phyloP scores from a whole-genome alignment of 2,888 invertebrate species.

The Tholera decimalis region DNA sequence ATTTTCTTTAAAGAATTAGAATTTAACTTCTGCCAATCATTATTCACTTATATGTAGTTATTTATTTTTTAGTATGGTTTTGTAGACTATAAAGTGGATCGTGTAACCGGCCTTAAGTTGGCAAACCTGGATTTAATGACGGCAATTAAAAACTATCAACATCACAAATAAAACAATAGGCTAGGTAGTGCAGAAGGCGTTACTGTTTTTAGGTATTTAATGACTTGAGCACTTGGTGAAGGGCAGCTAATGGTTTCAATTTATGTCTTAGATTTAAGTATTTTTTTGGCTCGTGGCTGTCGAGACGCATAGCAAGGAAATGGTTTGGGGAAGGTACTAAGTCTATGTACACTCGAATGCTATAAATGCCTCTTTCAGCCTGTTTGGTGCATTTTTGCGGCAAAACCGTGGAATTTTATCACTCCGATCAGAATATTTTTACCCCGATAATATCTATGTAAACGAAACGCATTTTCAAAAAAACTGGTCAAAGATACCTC shows the following conservation, averaged over 20 bases:
- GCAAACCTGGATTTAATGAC: slow-evolving; percentile 22
- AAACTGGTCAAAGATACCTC: too few relatives aligned
- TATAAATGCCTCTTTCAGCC: too few relatives aligned
- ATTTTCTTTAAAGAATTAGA: too few relatives aligned
- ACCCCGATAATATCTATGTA: too few relatives aligned
- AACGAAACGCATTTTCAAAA: too few relatives aligned
- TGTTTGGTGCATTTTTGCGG: too few relatives aligned
- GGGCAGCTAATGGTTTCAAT: not conserved
- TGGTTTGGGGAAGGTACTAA: not conserved
- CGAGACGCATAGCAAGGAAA: not conserved
- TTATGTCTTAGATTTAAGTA: not conserved
- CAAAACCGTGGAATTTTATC: too few relatives aligned
- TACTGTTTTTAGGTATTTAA: slow-evolving; percentile 4
- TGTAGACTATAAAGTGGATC: slow-evolving; percentile 16
- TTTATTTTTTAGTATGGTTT: too few relatives aligned
- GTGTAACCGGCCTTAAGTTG: slow-evolving; percentile 24
- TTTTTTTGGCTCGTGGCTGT: not conserved
- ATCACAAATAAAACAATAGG: slow-evolving; percentile 36
- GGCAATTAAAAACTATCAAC: slow-evolving; percentile 45
- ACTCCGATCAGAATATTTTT: too few relatives aligned
- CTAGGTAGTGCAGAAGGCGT: slow-evolving; percentile 17
- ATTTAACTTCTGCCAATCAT: too few relatives aligned
- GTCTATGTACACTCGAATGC: too few relatives aligned
- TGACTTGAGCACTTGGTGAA: slow-evolving; percentile 10
- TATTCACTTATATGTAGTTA: too few relatives aligned